Evolutionary conservation across 2,888 invertebrate species (phyloP).

Genomic region (Sarcophaga caerulescens): DNA sequence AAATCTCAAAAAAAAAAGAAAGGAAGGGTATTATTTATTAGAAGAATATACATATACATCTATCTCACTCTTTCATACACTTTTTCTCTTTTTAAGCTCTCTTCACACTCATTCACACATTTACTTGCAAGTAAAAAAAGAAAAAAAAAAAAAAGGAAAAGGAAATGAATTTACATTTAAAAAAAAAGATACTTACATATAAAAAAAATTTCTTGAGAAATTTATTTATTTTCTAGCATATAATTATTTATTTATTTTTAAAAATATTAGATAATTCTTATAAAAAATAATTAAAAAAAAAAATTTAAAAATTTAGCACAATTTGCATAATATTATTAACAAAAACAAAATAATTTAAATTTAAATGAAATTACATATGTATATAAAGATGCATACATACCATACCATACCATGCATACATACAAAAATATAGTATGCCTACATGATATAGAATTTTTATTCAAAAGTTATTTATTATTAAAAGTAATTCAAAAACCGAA

Average conservation of each 20-base stretch:
- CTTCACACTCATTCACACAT: conserved; percentile 21
- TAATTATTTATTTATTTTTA: conserved; percentile 13
- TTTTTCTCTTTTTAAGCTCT: background rate
- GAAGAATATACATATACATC: background rate
- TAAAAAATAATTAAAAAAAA: conserved; percentile 7
- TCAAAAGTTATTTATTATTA: too few species aligned
- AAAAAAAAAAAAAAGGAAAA: background rate
- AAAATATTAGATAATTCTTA: conserved; percentile 24
- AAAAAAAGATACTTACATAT: background rate
- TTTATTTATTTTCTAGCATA: conserved; percentile 32
- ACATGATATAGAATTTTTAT: too few species aligned
- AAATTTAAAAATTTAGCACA: conserved; percentile 40
- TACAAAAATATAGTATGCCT: too few species aligned
- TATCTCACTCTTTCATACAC: background rate
- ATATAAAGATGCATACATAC: too few species aligned
- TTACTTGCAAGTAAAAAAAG: background rate
- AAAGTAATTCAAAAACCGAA: too few species aligned
- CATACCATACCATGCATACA: too few species aligned
- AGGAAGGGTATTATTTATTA: background rate
- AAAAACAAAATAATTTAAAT: conserved; percentile 16
- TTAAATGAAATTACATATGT: background rate
- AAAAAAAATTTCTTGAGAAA: background rate
- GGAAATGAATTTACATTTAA: background rate
- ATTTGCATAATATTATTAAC: conserved; percentile 40
- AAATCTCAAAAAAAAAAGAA: background rate